Evolutionary conservation across 2,797 vertebrate genomes (phyloP), one percentile per base, ranked within the genome.

Genomic region (Dendrocincla tyrannina): DNA sequence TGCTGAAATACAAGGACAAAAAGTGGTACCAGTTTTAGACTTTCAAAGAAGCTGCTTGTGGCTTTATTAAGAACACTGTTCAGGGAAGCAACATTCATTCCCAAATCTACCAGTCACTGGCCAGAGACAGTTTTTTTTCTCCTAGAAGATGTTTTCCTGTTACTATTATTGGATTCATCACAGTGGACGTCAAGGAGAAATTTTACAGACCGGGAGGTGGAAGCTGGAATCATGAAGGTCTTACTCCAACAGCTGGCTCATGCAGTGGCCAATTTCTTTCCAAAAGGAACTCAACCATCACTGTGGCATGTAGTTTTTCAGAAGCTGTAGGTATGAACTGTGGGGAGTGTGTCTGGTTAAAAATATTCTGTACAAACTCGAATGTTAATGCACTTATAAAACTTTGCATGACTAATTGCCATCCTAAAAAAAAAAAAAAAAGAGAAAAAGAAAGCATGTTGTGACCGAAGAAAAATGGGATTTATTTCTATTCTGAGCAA

Each of bases 1-100:
- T 99, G 99, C 97, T 99, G 93, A 99, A 99, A 98, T 99, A 99
- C 97, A 99, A 99, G 97, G 99, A 99, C 97, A 99, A 99, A 98
- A 99, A 99, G 97, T 99, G 99, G 99, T 99, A 99, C 98, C 99
- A 99, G 97, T 99, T 99, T 97, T 99, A 98, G 98, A 94, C 89
- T 88, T 77, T 76, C 59, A 85, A 95, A 91, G 94, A 90, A 96
- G 90, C 93, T 93, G 56, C 60, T 79, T 53, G 64, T 91, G 87
- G 95, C 89, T 97, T 94, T 93, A 84, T 80, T 89, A 82, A 95
- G 93, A 97, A 95, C 78, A 87, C 92, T 93, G 80, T 97, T 97
- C 95, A 96, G 97, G 97, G 97, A 97, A 97, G 96, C 47, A 85
- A 92, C 88, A 47, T 67, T 96, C 94, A 93, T 97, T 98, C 97